These are phyloP conservation scores for Okapia johnstoni DNA, from an alignment of 2,113 vertebrate genomes.

Conservation along the genomic window DNA sequence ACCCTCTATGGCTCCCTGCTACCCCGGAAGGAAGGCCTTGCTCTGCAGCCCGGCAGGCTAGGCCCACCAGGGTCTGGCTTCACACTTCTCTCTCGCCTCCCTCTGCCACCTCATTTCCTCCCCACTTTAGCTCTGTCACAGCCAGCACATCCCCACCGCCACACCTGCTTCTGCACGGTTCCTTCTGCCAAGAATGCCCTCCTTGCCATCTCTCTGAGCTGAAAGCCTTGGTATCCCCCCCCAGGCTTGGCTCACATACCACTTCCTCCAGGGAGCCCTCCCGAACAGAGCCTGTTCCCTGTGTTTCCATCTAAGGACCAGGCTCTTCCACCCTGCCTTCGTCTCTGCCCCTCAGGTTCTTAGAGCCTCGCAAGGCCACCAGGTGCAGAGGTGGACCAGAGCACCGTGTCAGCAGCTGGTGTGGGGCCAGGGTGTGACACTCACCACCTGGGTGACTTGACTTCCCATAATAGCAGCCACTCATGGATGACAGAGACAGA, in stretches of 20 bases:
- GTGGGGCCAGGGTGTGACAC: not conserved
- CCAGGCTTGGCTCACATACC: not conserved
- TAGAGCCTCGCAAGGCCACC: not conserved
- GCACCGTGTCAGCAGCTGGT: accelerated
- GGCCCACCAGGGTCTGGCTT: not conserved
- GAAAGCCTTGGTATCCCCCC: not conserved
- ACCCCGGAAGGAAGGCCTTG: not conserved
- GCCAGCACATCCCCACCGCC: not conserved
- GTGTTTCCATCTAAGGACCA: not conserved
- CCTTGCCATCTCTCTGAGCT: not conserved
- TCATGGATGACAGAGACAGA: not conserved
- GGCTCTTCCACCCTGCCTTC: not conserved
- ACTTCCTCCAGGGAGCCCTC: not conserved
- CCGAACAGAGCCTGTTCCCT: not conserved
- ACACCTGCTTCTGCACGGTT: not conserved
- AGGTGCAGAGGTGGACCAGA: not conserved
- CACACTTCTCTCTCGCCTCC: accelerated
- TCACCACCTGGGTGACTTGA: accelerated
- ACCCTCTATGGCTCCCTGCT: not conserved
- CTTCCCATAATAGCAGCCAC: no score
- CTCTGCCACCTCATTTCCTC: not conserved
- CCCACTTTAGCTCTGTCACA: accelerated
- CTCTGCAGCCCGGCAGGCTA: accelerated
- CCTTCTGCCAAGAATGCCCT: not conserved
- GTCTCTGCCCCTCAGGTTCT: not conserved